Evolutionary conservation across 2,113 vertebrate genomes (phyloP).

Genomic region (Oreocharis arfaki): DNA sequence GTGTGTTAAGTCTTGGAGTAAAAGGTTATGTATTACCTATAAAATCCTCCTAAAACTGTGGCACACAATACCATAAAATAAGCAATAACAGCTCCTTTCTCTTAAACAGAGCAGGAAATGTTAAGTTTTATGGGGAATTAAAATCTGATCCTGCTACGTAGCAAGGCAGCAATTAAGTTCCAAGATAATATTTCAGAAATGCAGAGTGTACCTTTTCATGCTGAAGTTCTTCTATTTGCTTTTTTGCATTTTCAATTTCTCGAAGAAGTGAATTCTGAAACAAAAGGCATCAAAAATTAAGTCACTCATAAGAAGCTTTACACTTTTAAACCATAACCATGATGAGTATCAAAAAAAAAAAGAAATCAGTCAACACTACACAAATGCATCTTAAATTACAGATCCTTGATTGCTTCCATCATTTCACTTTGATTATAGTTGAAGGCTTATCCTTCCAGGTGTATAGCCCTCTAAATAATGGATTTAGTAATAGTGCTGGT

Average conservation of each 20-base stretch:
- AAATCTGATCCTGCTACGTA: background rate
- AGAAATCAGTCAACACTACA: background rate
- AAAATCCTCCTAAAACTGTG: background rate
- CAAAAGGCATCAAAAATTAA: background rate
- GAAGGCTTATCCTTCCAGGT: background rate
- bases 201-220: conserved; percentile 85
- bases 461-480: background rate
- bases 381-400: background rate
- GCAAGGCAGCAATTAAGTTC: background rate
- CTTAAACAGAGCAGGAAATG: background rate
- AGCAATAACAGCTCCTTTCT: background rate
- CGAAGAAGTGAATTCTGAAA: conserved; percentile 87
- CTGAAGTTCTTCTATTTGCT: conserved; percentile 91
- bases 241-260: conserved; percentile 91
- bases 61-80: background rate
- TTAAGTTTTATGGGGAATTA: background rate
- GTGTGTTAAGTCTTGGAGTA: background rate
- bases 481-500: background rate
- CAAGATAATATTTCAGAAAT: background rate
- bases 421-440: background rate
- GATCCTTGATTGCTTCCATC: background rate
- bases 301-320: background rate
- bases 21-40: background rate
- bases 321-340: background rate
- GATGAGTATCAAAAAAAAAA: background rate